Base-by-base conservation (phyloP, 2,888 invertebrate species). In the Orthosia gracilis region DNA sequence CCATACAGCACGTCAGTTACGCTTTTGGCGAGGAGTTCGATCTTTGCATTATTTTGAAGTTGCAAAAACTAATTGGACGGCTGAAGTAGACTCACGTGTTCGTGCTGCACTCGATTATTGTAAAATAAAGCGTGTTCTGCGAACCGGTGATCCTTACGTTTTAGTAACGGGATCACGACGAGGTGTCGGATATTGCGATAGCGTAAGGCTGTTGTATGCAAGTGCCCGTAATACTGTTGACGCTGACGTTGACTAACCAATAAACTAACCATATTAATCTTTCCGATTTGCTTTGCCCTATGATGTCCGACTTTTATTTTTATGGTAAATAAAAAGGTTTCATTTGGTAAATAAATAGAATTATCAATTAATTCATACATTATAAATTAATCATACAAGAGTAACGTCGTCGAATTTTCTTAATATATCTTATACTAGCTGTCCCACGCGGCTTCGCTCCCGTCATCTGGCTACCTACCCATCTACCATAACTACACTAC, bases 1-100 rank as follows among this genome's bases (percentile, higher is more conserved):
- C 31, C 97, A 97, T 85, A 97, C 97, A 12, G 97, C 98, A 2
- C 94, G 98, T 72, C 97, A 98, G 84, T 89, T 96, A 65, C 91
- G 96, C 23, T 93, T 97, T 80, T 97, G 96, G 94, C 92, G 96
- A 82, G 96, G 96, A 11, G 91, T 97, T 4, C 94, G 97, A 49
- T 95, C 97, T 5, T 89, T 97, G 83, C 96, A 97, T 88, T 97
- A 97, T 75, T 96, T 95, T 88, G 96, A 96, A 88, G 87, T 87
- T 3, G 85, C 92, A 23, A 94, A 89, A 86, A 84, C 81, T 18
- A 90, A 79, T 76, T 96, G 96, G 96, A 69, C 76, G n/a, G 82
- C 85, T 50, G 96, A 96, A 91, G 92, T 94, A 54, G 95, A 96
- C 64, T 85, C 92, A 40, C 91, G 96, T 67, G 88, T 96, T 47